Conservation (phyloP, 2,888 invertebrate species). For the Noctua janthina region DNA sequence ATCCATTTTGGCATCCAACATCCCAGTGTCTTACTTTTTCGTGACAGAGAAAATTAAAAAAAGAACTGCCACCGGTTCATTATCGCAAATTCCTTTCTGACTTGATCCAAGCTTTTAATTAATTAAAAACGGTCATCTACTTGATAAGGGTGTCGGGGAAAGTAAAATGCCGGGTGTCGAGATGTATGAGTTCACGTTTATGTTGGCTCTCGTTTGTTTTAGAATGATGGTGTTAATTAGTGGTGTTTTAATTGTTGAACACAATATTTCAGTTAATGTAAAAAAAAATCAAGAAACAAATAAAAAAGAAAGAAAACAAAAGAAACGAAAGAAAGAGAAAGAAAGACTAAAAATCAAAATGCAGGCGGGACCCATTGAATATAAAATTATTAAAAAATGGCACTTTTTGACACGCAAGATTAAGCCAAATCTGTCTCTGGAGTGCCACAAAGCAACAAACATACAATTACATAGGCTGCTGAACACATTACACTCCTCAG, state of each 20-base stretch:
- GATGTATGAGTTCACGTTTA: conserved; percentile 39
- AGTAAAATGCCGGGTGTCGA: conserved; percentile 55
- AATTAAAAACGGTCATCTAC: conserved; percentile 72
- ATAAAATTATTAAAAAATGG: no score
- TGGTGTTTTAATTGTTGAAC: conserved; percentile 9
- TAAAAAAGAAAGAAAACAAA: neutral
- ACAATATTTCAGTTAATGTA: neutral
- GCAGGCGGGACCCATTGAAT: no score
- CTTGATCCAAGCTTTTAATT: conserved; percentile 75
- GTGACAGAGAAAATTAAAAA: conserved; percentile 66
- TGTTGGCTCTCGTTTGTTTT: conserved; percentile 22
- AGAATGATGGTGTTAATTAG: conserved; percentile 30
- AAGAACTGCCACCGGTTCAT: conserved; percentile 72
- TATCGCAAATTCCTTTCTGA: conserved; percentile 73
- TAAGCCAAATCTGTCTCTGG: no score
- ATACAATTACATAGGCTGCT: no score
- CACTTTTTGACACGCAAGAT: no score
- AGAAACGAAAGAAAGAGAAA: no score
- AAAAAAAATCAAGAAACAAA: neutral
- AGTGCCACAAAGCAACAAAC: no score
- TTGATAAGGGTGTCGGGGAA: conserved; percentile 54
- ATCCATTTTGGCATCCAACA: conserved; percentile 63
- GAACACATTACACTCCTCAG: no score
- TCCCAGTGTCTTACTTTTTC: conserved; percentile 51
- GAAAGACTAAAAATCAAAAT: no score